Base-by-base conservation (phyloP, 2,888 invertebrate species). In the Opisthograptis luteolata region DNA sequence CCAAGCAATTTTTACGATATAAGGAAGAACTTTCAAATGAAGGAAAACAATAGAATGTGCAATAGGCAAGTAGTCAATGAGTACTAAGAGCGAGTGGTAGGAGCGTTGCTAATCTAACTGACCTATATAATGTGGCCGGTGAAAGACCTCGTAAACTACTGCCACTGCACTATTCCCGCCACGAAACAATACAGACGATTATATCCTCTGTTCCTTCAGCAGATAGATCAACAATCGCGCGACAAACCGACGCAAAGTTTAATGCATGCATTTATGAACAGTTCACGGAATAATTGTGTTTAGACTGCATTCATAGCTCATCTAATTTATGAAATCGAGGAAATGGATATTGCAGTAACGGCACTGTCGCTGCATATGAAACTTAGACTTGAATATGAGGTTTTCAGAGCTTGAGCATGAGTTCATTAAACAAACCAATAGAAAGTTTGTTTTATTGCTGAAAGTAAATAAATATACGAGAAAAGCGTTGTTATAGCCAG, bases 121-220 rank as follows among this genome's bases (percentile, higher is more conserved):
- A 89, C 89, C 89, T 76, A 90, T 90, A 87, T 89, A 79, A 71
- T 75, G 74, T 74, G 77, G 70, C 62, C 84, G 89, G 89, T 89
- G 89, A 90, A 89, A 88, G 88, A 90, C 89, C 89, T 88, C 89
- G 78, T 90, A 87, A 89, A 89, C 85, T 81, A 83, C 79, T 81
- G 73, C 70, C 73, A 76, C 80, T 81, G 84, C 84, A 87, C 84
- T 87, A 86, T 87, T 86, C 84, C 85, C 77, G 79, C 82, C 83
- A 87, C 83, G 82, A 81, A 84, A 78, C 79, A 72, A 67, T 48
- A 60, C 72, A 74, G 63, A 60, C 83, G 64, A 86, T 76, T 78
- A 66, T 81, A 73, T 58, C 58, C 66, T 73, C 72, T 87, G 84
- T 59, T 52, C 47, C 63, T 54, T 52, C 57, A 47, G 56, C 27